A percentile compares a stretch with the other conserved stretches of the same genome.
Conservation (phyloP, 30 jellyfish, hydroid and myxozoan genomes). For the Turritopsis dohrnii region DNA sequence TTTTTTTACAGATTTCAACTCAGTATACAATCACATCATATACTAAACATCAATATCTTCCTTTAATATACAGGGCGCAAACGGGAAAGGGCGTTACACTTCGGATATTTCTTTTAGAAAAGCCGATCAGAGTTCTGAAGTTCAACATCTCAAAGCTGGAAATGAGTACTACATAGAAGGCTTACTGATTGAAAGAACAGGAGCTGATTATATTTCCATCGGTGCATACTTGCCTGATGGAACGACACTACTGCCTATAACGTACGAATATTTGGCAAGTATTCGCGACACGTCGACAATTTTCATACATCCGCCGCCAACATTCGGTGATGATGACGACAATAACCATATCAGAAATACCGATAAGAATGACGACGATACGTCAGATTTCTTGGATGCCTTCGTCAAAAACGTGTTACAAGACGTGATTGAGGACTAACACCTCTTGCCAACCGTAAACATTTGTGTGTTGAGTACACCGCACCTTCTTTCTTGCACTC, state of each 20-base stretch:
- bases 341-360: not conserved
- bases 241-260: not conserved
- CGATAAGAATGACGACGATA: not conserved
- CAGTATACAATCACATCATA: no score
- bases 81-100: no score
- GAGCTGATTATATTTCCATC: not conserved
- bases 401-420: not conserved
- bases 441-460: no score
- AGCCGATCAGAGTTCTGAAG: not conserved
- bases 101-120: not conserved
- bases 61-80: no score
- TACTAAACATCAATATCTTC: no score
- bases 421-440: not conserved
- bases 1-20: no score
- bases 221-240: conserved; percentile 16
- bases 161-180: conserved; percentile 4
- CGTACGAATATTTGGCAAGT: not conserved
- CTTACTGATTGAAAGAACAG: not conserved
- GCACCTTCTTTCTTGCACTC: no score
- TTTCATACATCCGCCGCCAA: no score
- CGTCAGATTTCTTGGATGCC: not conserved
- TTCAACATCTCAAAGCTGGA: not conserved
- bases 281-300: no score
- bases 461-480: no score
- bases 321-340: not conserved